Evolutionary conservation across 2,888 invertebrate species (phyloP).

Genomic region (Deilephila elpenor): DNA sequence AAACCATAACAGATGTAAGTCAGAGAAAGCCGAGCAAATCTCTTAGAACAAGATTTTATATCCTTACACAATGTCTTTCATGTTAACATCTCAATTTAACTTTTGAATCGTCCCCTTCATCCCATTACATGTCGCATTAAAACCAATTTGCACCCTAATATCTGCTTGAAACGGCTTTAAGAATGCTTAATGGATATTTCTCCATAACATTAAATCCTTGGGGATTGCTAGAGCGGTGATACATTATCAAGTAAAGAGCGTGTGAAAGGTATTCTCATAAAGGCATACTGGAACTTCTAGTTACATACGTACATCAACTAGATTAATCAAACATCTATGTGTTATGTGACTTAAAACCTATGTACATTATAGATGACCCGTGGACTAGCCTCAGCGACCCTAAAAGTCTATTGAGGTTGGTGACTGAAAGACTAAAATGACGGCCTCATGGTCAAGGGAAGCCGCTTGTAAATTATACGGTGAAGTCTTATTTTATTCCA

Average conservation of each 20-base stretch:
- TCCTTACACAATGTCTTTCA: not conserved
- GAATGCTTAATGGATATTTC: not conserved
- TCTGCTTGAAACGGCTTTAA: constrained; percentile 4
- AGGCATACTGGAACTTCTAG: not conserved
- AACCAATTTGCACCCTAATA: constrained; percentile 5
- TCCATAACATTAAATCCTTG: not conserved
- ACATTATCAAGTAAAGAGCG: not conserved
- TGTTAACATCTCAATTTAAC: constrained; percentile 6
- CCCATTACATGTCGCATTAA: constrained; percentile 9
- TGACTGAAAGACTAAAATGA: too few relatives aligned
- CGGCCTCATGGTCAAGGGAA: too few relatives aligned
- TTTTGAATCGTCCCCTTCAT: constrained; percentile 6
- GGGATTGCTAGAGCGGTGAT: not conserved
- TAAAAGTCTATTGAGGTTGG: too few relatives aligned
- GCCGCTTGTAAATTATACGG: too few relatives aligned
- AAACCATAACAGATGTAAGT: too few relatives aligned
- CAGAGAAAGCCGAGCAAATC: not conserved
- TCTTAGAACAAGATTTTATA: not conserved
- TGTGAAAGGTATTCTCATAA: not conserved
- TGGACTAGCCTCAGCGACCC: too few relatives aligned
- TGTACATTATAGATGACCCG: too few relatives aligned
- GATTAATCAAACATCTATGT: too few relatives aligned
- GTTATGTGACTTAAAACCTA: too few relatives aligned
- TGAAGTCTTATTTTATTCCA: too few relatives aligned
- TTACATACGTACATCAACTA: not conserved